Evolutionary conservation across 2,113 vertebrate species (phyloP).

Genomic region (Osmerus mordax): DNA sequence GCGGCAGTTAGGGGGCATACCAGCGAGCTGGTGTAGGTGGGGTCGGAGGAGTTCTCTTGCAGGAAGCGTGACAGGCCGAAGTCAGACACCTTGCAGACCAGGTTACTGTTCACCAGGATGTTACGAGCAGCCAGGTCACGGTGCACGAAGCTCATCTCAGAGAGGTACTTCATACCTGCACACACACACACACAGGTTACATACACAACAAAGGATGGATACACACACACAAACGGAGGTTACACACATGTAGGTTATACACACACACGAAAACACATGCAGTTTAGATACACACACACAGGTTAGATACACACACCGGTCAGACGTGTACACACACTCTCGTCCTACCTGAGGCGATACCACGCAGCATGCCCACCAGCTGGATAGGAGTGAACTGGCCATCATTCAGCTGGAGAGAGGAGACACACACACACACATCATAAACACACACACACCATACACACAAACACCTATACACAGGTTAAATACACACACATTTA

Average conservation of each 20-base stretch:
- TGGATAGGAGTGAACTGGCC: conserved; percentile 77
- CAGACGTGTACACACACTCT: not conserved
- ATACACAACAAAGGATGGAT: too few relatives aligned
- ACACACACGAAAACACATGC: too few relatives aligned
- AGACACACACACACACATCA: too few relatives aligned
- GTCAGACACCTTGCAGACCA: conserved; percentile 74
- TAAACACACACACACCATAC: not conserved
- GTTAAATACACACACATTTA: not conserved
- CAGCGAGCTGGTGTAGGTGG: conserved; percentile 64
- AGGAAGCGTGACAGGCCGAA: conserved; percentile 60
- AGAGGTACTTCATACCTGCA: conserved; percentile 71
- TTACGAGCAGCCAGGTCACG: conserved; percentile 76
- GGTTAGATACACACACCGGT: too few relatives aligned
- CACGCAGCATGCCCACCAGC: conserved; percentile 76
- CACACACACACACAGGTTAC: too few relatives aligned
- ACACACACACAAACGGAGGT: too few relatives aligned
- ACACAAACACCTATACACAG: not conserved
- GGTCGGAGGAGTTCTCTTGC: conserved; percentile 61
- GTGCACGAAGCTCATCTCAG: conserved; percentile 76
- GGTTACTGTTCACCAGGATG: conserved; percentile 78
- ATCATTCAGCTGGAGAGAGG: conserved; percentile 64
- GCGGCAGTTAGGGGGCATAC: conserved; percentile 27
- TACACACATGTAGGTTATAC: too few relatives aligned
- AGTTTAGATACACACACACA: too few relatives aligned
- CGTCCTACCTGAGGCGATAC: conserved; percentile 63